Evolutionary conservation across 64 coral and sea anemone species (phyloP).

Genomic region (Actinia tenebrosa): DNA sequence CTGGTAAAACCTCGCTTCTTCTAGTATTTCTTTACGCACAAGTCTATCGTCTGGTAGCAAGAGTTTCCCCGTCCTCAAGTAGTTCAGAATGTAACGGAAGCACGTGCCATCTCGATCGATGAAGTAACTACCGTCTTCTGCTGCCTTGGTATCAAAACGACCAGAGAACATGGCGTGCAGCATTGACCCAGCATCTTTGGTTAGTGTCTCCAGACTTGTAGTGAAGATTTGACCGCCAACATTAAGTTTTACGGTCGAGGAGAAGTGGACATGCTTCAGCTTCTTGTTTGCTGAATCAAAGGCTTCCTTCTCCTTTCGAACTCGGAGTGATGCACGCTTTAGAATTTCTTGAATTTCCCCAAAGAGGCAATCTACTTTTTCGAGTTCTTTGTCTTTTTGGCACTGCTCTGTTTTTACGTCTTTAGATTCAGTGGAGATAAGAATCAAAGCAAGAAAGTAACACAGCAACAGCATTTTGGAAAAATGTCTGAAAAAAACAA

Average conservation of each 20-base stretch:
- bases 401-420: neutral
- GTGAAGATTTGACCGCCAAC: conserved; percentile 26
- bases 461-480: neutral
- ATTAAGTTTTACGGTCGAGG: conserved; percentile 9
- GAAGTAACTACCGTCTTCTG: conserved; percentile 23
- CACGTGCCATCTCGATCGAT: conserved; percentile 34
- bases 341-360: conserved; percentile 33
- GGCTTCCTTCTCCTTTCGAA: conserved; percentile 32
- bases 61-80: conserved; percentile 4
- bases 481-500: neutral
- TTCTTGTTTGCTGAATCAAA: conserved; percentile 22
- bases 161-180: conserved; percentile 26
- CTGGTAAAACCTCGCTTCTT: conserved; percentile 25
- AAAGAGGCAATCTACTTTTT: neutral
- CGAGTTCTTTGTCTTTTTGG: neutral
- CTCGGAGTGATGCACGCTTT: conserved; percentile 8
- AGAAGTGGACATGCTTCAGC: conserved; percentile 15
- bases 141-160: neutral
- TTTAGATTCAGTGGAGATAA: neutral
- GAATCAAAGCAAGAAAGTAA: neutral
- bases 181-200: conserved; percentile 21
- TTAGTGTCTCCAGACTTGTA: conserved; percentile 24
- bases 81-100: conserved; percentile 35
- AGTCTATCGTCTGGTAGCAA: neutral
- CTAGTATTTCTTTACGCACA: neutral